Percentiles rank a stretch among this genome's conserved stretches.
phyloP scores from a whole-genome alignment of 1,140 invertebrate species.

The Berghia stephanieae region DNA sequence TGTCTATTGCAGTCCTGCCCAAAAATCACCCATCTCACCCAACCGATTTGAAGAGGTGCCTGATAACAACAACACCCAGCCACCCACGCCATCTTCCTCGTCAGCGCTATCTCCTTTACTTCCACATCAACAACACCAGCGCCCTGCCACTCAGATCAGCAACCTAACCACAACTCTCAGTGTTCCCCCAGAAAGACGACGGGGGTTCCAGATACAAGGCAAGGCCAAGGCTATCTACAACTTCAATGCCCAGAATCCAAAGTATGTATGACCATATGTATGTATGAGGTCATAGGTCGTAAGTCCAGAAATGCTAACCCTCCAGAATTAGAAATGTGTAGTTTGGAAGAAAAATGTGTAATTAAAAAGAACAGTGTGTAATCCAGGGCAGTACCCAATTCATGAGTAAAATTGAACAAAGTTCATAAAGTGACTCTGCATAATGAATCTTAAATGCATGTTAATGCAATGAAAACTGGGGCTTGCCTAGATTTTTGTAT shows the following conservation, averaged over 20 bases:
- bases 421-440: too few species aligned
- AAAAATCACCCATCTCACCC: slow-evolving; percentile 89
- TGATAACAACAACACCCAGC: too few species aligned
- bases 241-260: slow-evolving; percentile 84
- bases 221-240: slow-evolving; percentile 86
- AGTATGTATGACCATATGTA: slow-evolving; percentile 53
- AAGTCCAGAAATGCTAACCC: too few species aligned
- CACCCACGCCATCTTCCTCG: neutral
- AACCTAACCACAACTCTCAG: slow-evolving; percentile 38
- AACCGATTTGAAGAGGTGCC: slow-evolving; percentile 91
- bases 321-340: neutral
- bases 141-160: slow-evolving; percentile 16
- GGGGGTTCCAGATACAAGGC: slow-evolving; percentile 63
- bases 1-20: slow-evolving; percentile 76
- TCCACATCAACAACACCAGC: neutral
- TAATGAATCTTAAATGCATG: too few species aligned
- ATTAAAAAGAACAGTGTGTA: too few species aligned
- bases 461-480: too few species aligned
- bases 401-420: too few species aligned
- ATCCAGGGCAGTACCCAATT: too few species aligned
- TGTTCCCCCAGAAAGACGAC: slow-evolving; percentile 68
- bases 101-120: slow-evolving; percentile 10
- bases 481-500: too few species aligned
- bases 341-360: neutral
- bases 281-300: too few species aligned